Conservation (phyloP, 2,888 invertebrate genomes). For the Nycteola revayana region DNA sequence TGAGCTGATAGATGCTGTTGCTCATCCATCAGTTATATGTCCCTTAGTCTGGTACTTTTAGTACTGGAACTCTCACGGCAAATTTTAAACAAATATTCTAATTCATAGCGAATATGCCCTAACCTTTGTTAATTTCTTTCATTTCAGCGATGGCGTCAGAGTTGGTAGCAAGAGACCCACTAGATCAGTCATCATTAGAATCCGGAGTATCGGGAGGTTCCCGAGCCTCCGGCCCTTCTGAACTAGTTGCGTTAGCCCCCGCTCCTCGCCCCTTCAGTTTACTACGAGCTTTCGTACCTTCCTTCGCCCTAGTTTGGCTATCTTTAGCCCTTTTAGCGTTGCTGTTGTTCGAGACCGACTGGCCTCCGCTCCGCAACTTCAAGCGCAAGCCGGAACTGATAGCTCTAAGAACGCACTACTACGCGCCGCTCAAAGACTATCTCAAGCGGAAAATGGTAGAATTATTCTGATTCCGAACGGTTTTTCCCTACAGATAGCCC, state of each 20-base stretch:
- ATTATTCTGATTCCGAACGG: conserved; percentile 80
- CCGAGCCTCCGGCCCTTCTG: conserved; percentile 61
- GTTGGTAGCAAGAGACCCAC: conserved; percentile 86
- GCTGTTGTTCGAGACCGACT: conserved; percentile 90
- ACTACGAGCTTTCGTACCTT: conserved; percentile 88
- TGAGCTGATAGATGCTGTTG: no score
- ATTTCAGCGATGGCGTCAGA: conserved; percentile 60
- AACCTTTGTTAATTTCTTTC: no score
- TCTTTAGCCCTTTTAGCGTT: conserved; percentile 86
- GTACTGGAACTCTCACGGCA: no score
- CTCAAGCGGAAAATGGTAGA: conserved; percentile 83
- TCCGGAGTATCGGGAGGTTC: conserved; percentile 85
- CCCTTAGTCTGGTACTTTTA: no score
- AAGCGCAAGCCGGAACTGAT: conserved; percentile 90
- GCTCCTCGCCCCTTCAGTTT: conserved; percentile 79
- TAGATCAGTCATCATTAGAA: conserved; percentile 91
- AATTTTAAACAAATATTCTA: no score
- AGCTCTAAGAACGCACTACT: conserved; percentile 89
- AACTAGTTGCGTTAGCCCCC: conserved; percentile 39
- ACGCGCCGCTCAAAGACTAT: conserved; percentile 91
- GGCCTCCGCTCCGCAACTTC: conserved; percentile 85
- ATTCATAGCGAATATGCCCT: no score
- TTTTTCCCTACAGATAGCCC: not conserved
- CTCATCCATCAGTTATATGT: no score
- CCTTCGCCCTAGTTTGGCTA: conserved; percentile 88